Base-by-base conservation (phyloP, 1,140 invertebrate genomes). In the honey bee (Apis mellifera) region DNA sequence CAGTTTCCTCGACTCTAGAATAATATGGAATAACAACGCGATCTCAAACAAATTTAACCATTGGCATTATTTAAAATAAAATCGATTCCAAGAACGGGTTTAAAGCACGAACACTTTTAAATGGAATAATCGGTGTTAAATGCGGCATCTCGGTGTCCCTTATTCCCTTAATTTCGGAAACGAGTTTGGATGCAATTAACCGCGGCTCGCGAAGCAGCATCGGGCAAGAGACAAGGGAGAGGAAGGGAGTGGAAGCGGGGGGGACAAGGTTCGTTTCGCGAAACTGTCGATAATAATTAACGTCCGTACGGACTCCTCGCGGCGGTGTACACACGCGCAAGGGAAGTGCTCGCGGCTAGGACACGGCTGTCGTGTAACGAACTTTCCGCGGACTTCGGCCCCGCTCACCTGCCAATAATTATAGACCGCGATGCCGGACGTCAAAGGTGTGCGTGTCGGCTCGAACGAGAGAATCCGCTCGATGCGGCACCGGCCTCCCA, bases 261-360 rank as follows among this genome's bases (percentile, higher is more conserved):
- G 17, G 74, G 78, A n/a, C n/a, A n/a, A n/a, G 78, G 82, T 89
- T 85, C 78, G 84, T 89, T 87, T 84, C 78, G 82, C 65, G 84
- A 86, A 86, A 89, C 87, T 86, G 87, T 80, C 84, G 88, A 89
- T 89, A 86, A 88, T 89, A 89, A 89, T 89, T 89, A 89, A 89
- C 87, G 81, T 86, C 60, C 54, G 78, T 62, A 75, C 57, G 84
- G 57, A 85, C 73, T 72, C 78, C 69, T 65, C 57, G 66, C 71
- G 65, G 59, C 71, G 60, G 13, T 32, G 54, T 55, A 55, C 78
- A 68, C 70, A 68, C 85, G 55, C 81, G 82, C 55, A 84, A 57
- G 75, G 81, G 57, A 84, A 88, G 80, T 85, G 81, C 86, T 86
- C 82, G 82, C 81, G 84, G 81, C 84, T 54, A 88, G 80, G 70